Evolutionary conservation across 2,888 invertebrate species (phyloP).

Genomic region (Limnephilus auricula): DNA sequence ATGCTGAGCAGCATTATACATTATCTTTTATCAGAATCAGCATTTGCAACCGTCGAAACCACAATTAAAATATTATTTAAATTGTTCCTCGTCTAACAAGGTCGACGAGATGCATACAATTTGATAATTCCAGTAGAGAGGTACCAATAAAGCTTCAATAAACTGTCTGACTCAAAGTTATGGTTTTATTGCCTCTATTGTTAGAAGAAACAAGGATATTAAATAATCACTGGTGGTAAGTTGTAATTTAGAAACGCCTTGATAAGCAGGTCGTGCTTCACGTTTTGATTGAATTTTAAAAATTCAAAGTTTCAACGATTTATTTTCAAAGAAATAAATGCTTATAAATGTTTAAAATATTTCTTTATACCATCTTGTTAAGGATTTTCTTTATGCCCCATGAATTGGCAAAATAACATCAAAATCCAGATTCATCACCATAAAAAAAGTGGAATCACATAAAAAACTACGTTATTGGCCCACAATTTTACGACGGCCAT

Average conservation of each 20-base stretch:
- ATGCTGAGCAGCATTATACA: neutral
- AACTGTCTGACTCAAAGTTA: neutral
- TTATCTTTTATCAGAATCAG: constrained; percentile 1
- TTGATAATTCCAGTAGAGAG: neutral
- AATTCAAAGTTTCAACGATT: neutral
- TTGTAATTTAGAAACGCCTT: constrained; percentile 24
- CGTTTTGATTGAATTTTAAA: neutral
- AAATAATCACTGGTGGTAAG: constrained; percentile 20
- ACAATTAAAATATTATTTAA: constrained; percentile 10
- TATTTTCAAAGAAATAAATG: neutral
- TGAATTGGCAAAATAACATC: neutral
- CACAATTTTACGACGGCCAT: neutral
- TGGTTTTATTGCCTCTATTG: constrained; percentile 6
- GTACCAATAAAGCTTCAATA: neutral
- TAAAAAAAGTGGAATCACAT: neutral
- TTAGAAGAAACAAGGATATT: constrained; percentile 33
- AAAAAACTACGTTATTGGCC: neutral
- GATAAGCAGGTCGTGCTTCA: constrained; percentile 30
- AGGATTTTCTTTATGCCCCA: neutral
- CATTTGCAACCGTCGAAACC: neutral
- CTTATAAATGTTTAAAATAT: neutral
- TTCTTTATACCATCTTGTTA: neutral
- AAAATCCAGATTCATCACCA: neutral
- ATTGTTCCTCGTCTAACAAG: constrained; percentile 13
- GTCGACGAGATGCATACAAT: neutral